Evolutionary conservation across 1,140 invertebrate genomes (phyloP).

Genomic region (Cydia amplana): DNA sequence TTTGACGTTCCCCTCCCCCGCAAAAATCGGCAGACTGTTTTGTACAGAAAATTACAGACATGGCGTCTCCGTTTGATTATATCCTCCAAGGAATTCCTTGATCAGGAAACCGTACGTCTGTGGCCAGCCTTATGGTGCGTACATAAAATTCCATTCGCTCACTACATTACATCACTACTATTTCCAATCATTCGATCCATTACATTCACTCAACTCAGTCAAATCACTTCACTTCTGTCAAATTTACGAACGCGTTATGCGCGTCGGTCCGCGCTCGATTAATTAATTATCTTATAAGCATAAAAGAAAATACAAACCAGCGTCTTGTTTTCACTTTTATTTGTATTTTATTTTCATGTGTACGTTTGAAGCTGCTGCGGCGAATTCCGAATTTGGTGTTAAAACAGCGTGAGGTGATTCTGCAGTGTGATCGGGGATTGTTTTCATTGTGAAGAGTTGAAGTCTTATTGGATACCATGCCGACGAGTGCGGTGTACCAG

Average conservation of each 20-base stretch:
- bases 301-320: slow-evolving; percentile 13
- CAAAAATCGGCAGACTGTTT: too few species aligned
- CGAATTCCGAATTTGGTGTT: background rate
- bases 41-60: too few species aligned
- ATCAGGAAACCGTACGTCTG: too few species aligned
- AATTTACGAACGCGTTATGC: slow-evolving; percentile 1
- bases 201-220: background rate
- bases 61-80: too few species aligned
- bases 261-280: slow-evolving; percentile 22
- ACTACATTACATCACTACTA: background rate
- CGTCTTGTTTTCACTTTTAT: slow-evolving; percentile 9
- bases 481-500: slow-evolving; percentile 84
- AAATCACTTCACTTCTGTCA: slow-evolving; percentile 8
- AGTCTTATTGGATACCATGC: slow-evolving; percentile 71
- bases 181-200: background rate
- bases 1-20: too few species aligned
- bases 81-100: too few species aligned
- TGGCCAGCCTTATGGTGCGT: too few species aligned
- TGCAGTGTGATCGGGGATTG: slow-evolving; percentile 28
- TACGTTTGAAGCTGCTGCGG: background rate
- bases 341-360: background rate
- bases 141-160: background rate
- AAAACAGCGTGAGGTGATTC: slow-evolving; percentile 35
- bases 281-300: slow-evolving; percentile 22
- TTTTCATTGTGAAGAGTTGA: slow-evolving; percentile 42